A percentile compares a stretch with the other conserved stretches of the same genome.
Evolutionary conservation across 2,888 invertebrate genomes (phyloP).

Genomic region (Scaptodrosophila latifasciaeformis): DNA sequence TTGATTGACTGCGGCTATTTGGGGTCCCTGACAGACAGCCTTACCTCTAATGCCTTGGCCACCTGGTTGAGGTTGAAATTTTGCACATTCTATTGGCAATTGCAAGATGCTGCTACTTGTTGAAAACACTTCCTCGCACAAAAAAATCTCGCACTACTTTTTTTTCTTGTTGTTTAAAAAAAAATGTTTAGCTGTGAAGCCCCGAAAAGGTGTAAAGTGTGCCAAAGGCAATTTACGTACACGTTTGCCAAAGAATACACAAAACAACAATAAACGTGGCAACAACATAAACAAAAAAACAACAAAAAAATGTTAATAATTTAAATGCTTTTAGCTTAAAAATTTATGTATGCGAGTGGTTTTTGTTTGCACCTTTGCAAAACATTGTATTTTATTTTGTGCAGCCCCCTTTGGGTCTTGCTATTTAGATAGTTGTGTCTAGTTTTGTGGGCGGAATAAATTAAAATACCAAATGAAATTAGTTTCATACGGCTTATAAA

Average conservation of each 20-base stretch:
- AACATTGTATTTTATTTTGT: background rate
- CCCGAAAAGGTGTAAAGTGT: conserved; percentile 59
- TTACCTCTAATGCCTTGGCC: too few species aligned
- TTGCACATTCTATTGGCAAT: too few species aligned
- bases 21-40: too few species aligned
- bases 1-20: too few species aligned
- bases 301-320: conserved; percentile 14
- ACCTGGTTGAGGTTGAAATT: too few species aligned
- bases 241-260: conserved; percentile 19
- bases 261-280: conserved; percentile 17
- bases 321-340: conserved; percentile 46
- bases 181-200: conserved; percentile 28
- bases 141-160: conserved; percentile 38
- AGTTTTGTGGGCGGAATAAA: too few species aligned
- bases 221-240: conserved; percentile 49
- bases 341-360: conserved; percentile 43
- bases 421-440: conserved; percentile 20
- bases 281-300: too few species aligned
- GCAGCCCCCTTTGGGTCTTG: background rate
- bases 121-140: conserved; percentile 58
- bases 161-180: conserved; percentile 34
- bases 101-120: conserved; percentile 33
- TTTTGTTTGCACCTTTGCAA: conserved; percentile 35
- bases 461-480: conserved; percentile 50
- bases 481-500: too few species aligned